Percentiles rank a stretch among this genome's conserved stretches.
Conservation (phyloP, 2,888 invertebrate genomes). For the Empis livida region DNA sequence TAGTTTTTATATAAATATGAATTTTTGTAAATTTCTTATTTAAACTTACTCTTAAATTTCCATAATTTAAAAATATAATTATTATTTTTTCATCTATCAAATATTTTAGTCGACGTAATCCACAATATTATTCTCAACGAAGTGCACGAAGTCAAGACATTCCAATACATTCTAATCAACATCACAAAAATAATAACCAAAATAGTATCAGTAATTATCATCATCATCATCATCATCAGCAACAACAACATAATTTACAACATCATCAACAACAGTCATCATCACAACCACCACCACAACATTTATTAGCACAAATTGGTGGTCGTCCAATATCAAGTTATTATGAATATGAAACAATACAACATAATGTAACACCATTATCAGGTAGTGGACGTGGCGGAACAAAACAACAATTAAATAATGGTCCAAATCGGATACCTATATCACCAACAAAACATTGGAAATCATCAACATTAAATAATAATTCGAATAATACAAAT, state of each 20-base stretch:
- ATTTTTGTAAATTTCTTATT: not conserved
- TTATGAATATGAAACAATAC: slow-evolving; percentile 73
- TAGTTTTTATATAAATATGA: not conserved
- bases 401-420: slow-evolving; percentile 21
- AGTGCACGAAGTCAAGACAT: slow-evolving; percentile 44
- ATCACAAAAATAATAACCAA: not conserved
- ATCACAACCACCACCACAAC: slow-evolving; percentile 35
- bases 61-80: not conserved
- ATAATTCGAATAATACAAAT: slow-evolving; percentile 10
- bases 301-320: slow-evolving; percentile 11
- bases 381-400: slow-evolving; percentile 31
- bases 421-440: slow-evolving; percentile 12
- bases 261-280: slow-evolving; percentile 10
- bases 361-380: slow-evolving; percentile 42
- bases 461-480: slow-evolving; percentile 30
- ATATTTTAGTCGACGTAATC: slow-evolving; percentile 47
- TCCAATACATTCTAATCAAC: slow-evolving; percentile 17
- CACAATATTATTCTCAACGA: slow-evolving; percentile 52
- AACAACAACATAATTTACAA: slow-evolving; percentile 11
- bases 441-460: slow-evolving; percentile 24
- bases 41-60: too few relatives aligned
- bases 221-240: slow-evolving; percentile 9
- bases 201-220: slow-evolving; percentile 10
- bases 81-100: not conserved
- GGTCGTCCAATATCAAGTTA: slow-evolving; percentile 64